These are phyloP conservation scores for Euwallacea fornicatus DNA, from an alignment of 1,140 invertebrate genomes.

Conservation along the genomic window DNA sequence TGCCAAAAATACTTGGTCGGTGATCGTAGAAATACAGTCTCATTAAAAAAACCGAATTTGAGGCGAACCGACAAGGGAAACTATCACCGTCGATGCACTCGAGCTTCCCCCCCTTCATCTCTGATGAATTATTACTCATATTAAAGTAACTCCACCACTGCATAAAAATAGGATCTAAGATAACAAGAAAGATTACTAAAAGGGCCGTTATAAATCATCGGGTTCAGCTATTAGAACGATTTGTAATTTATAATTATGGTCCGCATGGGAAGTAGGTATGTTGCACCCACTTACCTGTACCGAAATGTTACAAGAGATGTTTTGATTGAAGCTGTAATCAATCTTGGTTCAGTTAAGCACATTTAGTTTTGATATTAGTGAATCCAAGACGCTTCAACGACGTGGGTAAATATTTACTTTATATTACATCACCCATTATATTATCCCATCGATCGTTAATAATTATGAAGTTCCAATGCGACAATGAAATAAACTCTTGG, in stretches of 20 bases:
- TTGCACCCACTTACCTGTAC: constrained; percentile 26
- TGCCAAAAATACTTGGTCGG: not conserved
- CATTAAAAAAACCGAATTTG: no score
- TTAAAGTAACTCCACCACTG: constrained; percentile 3
- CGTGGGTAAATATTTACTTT: no score
- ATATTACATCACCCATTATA: no score
- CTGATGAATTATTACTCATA: no score
- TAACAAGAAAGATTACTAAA: constrained; percentile 21
- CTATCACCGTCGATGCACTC: no score
- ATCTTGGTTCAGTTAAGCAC: constrained; percentile 7
- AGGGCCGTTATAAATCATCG: constrained; percentile 27
- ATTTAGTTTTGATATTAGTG: no score
- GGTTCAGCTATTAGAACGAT: constrained; percentile 26
- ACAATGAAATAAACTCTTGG: no score
- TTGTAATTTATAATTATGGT: constrained; percentile 36
- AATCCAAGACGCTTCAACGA: no score
- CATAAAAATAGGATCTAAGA: not conserved
- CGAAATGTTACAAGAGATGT: constrained; percentile 30
- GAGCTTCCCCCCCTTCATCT: no score
- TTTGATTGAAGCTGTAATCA: constrained; percentile 30
- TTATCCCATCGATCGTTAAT: no score
- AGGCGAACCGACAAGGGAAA: not conserved
- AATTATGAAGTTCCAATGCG: no score
- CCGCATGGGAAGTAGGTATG: constrained; percentile 12
- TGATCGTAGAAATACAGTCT: no score